phyloP scores from a whole-genome alignment of 2,113 vertebrate genomes.

The Syngnathus scovelli region DNA sequence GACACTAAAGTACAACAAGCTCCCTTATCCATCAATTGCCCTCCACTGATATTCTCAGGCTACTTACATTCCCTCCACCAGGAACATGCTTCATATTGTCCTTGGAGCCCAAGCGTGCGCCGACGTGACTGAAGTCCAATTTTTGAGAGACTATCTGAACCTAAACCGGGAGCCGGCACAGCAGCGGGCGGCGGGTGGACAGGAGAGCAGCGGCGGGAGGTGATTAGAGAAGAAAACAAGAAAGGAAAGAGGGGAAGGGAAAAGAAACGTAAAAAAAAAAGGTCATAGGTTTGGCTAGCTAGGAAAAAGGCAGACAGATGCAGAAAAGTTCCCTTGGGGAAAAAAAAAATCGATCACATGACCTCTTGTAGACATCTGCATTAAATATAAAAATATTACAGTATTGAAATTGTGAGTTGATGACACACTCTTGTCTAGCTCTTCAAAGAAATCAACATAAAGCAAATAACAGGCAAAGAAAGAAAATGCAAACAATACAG shows the following conservation, averaged over 20 bases:
- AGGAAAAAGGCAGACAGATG: constrained; percentile 23
- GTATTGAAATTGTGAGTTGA: neutral
- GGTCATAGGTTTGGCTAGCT: constrained; percentile 34
- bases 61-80: constrained; percentile 99
- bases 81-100: constrained; percentile 99
- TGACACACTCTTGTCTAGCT: neutral
- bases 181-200: constrained; percentile 66
- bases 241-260: neutral
- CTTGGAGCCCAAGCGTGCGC: constrained; percentile 99
- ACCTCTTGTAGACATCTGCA: neutral
- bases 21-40: neutral
- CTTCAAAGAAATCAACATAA: neutral
- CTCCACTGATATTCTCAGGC: constrained; percentile 3
- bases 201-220: constrained; percentile 15
- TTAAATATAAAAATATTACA: no score
- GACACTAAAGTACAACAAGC: neutral
- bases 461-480: constrained; percentile 10
- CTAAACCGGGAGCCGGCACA: constrained; percentile 75
- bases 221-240: neutral
- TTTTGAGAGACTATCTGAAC: constrained; percentile 99
- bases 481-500: constrained; percentile 32
- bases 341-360: constrained; percentile 5
- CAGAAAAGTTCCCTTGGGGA: constrained; percentile 11
- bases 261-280: constrained; percentile 19
- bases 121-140: constrained; percentile 97